Evolutionary conservation across 2,797 vertebrate species (phyloP).

Genomic region (Peromyscus attwateri): DNA sequence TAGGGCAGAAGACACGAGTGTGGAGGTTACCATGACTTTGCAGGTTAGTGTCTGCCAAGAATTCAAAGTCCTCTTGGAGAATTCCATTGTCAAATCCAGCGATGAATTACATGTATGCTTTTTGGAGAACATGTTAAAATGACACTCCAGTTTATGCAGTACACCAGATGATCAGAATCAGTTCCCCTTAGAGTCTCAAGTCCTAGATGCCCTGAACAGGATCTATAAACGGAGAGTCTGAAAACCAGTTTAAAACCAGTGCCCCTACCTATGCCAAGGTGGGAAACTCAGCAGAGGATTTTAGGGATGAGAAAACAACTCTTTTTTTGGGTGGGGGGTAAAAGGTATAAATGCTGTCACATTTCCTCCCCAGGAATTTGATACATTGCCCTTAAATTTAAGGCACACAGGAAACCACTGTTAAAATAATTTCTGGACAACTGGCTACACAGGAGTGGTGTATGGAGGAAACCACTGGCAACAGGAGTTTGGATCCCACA

Average conservation of each 20-base stretch:
- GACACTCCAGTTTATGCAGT: background rate
- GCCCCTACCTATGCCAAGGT: background rate
- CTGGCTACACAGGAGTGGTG: too few relatives aligned
- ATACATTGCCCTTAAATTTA: background rate
- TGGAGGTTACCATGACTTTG: background rate
- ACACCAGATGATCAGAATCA: background rate
- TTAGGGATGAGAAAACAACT: background rate
- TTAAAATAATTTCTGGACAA: background rate
- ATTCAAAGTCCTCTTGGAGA: background rate
- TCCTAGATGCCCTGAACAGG: background rate
- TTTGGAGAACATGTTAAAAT: background rate
- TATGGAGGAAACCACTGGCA: background rate
- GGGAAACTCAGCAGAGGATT: background rate
- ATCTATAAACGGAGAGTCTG: background rate
- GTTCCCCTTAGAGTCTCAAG: background rate
- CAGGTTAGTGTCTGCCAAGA: background rate
- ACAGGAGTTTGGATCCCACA: background rate
- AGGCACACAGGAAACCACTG: background rate
- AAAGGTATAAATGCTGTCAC: background rate
- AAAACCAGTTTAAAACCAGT: background rate
- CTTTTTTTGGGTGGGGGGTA: rapidly evolving
- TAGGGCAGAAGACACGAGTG: too few relatives aligned
- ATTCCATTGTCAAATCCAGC: too few relatives aligned
- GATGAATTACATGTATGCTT: background rate
- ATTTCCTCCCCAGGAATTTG: background rate